A percentile compares a stretch with the other conserved stretches of the same genome.
phyloP scores from a whole-genome alignment of 2,888 invertebrate species.

The Eueremaeus valkanovi region DNA sequence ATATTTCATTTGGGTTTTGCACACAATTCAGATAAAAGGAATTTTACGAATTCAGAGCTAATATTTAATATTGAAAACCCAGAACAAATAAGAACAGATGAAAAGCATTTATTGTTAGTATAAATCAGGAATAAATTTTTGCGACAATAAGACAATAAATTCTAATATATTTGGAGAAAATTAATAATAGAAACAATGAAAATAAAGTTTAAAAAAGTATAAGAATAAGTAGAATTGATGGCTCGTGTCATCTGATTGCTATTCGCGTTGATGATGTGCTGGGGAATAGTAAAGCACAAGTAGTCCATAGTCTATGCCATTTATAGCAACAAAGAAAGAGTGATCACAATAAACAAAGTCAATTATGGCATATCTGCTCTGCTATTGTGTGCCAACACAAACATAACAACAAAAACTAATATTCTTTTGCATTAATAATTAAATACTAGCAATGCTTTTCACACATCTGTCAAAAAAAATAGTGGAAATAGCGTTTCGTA shows the following conservation, averaged over 20 bases:
- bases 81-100: too few species aligned
- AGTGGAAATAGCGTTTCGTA: background rate
- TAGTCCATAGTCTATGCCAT: background rate
- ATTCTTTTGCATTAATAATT: slow-evolving; percentile 25
- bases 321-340: background rate
- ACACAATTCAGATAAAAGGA: background rate
- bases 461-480: background rate
- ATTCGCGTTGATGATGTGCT: background rate
- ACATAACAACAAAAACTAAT: background rate
- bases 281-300: background rate
- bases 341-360: slow-evolving; percentile 24
- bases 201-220: too few species aligned
- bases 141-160: too few species aligned
- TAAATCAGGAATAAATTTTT: too few species aligned
- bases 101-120: too few species aligned
- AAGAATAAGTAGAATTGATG: background rate
- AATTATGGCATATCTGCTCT: background rate
- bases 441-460: slow-evolving; percentile 6
- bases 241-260: background rate
- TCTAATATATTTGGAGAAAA: too few species aligned
- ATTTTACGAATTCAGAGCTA: background rate
- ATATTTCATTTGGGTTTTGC: slow-evolving; percentile 11
- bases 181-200: too few species aligned
- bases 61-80: background rate
- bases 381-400: background rate